Conservation (phyloP, 53 echinoderm and acorn worm species). For the Stichopus horrens region DNA sequence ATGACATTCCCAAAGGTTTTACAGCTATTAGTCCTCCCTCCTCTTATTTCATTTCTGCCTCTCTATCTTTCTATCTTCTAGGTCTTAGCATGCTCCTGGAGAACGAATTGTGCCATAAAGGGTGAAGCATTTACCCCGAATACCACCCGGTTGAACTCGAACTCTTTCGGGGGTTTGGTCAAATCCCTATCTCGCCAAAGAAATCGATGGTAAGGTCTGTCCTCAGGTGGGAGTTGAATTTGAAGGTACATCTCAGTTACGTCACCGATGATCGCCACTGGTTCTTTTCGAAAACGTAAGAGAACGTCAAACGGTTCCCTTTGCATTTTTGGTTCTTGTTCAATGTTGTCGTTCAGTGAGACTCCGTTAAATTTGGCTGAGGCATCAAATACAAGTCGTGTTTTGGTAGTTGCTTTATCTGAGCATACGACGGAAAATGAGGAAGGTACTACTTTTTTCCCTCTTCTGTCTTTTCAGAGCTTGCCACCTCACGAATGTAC, state of each 20-base stretch:
- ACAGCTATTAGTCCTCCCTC: constrained; percentile 20
- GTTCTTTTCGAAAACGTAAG: constrained; percentile 11
- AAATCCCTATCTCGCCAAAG: constrained; percentile 6
- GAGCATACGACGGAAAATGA: constrained; percentile 13
- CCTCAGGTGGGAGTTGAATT: not conserved
- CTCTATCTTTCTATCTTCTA: not conserved
- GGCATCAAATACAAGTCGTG: constrained; percentile 14
- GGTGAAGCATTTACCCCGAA: constrained; percentile 44
- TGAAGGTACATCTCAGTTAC: constrained; percentile 44
- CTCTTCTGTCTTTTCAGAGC: not conserved
- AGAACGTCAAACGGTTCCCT: constrained; percentile 37
- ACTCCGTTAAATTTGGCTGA: constrained; percentile 16
- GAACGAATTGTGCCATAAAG: constrained; percentile 30
- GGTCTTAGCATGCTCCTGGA: constrained; percentile 20
- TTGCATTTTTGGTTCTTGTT: constrained; percentile 47
- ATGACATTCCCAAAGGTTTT: constrained; percentile 31
- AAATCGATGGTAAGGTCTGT: not conserved
- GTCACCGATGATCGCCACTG: constrained; percentile 32
- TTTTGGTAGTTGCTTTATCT: constrained; percentile 31
- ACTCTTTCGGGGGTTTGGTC: not conserved
- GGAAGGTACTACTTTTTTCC: not conserved
- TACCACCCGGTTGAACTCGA: constrained; percentile 35
- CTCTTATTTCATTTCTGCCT: constrained; percentile 30
- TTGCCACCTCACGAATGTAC: constrained; percentile 9
- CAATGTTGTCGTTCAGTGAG: constrained; percentile 25